These are phyloP conservation scores for Synergus itoensis DNA, from an alignment of 2,888 invertebrate genomes.

Conservation along the genomic window DNA sequence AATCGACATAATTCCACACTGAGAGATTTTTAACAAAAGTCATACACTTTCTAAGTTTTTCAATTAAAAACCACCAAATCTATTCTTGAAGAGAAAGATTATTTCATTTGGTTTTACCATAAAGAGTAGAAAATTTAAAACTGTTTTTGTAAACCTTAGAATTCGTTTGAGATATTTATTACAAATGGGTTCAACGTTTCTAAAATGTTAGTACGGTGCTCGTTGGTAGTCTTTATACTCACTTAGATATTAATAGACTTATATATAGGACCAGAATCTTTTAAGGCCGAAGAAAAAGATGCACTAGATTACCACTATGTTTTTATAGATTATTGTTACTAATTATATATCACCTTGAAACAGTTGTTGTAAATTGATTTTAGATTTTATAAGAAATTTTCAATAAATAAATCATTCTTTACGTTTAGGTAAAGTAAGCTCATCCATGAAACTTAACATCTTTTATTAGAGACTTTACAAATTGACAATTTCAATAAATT, in stretches of 20 bases:
- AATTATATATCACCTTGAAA: not conserved
- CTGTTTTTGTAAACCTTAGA: not conserved
- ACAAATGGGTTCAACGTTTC: not conserved
- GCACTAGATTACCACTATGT: not conserved
- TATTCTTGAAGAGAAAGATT: not conserved
- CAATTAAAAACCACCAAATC: not conserved
- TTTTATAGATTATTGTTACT: not conserved
- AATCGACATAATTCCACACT: not conserved
- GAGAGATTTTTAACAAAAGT: too few species aligned
- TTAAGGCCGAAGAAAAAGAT: not conserved
- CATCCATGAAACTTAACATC: not conserved
- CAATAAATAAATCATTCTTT: too few species aligned
- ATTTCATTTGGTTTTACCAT: not conserved
- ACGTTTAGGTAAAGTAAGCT: too few species aligned
- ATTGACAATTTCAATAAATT: not conserved
- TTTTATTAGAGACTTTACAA: not conserved
- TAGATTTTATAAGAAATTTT: too few species aligned
- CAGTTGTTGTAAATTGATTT: too few species aligned
- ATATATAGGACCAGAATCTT: constrained; percentile 1
- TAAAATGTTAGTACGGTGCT: not conserved
- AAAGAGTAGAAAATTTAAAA: not conserved
- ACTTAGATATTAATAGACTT: constrained; percentile 18
- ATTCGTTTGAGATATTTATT: not conserved
- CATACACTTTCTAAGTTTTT: not conserved
- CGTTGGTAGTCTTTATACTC: not conserved